Conservation (phyloP, 2,113 vertebrate genomes). For the Machaerirhynchus nigripectus region DNA sequence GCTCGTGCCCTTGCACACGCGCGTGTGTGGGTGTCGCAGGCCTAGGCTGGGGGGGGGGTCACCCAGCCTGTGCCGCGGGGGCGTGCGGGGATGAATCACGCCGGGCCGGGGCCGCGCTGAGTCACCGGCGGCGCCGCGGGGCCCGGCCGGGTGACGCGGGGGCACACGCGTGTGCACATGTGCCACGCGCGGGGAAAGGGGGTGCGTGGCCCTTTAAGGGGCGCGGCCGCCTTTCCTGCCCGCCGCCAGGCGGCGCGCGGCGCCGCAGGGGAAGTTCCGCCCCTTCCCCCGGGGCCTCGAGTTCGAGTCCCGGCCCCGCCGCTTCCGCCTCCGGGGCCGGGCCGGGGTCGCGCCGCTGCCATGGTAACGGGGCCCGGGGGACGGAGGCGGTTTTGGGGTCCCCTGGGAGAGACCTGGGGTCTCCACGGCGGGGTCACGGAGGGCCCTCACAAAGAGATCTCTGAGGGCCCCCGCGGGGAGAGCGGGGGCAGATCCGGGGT, state of each 20-base stretch:
- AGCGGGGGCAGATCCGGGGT: fast-evolving
- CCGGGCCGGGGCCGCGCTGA: background rate
- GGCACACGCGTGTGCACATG: background rate
- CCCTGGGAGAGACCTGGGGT: background rate
- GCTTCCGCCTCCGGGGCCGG: background rate
- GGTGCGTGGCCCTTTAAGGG: background rate
- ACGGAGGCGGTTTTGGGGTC: background rate
- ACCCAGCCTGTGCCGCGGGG: background rate
- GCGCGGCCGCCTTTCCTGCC: background rate
- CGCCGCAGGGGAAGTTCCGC: background rate
- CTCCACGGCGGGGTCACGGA: background rate
- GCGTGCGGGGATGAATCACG: background rate
- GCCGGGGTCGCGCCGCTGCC: background rate
- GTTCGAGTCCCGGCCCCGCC: background rate
- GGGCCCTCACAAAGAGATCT: background rate
- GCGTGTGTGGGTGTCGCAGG: background rate
- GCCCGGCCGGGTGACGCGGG: background rate
- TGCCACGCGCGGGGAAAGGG: background rate
- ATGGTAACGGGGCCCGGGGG: slow-evolving; percentile 43
- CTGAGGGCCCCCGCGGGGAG: too few species aligned
- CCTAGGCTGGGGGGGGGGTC: background rate
- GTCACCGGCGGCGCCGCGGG: background rate
- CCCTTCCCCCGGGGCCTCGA: background rate
- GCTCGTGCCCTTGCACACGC: background rate
- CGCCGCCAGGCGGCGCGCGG: background rate